Evolutionary conservation across 1,140 invertebrate genomes (phyloP).

Genomic region (honey bee (Apis mellifera)): DNA sequence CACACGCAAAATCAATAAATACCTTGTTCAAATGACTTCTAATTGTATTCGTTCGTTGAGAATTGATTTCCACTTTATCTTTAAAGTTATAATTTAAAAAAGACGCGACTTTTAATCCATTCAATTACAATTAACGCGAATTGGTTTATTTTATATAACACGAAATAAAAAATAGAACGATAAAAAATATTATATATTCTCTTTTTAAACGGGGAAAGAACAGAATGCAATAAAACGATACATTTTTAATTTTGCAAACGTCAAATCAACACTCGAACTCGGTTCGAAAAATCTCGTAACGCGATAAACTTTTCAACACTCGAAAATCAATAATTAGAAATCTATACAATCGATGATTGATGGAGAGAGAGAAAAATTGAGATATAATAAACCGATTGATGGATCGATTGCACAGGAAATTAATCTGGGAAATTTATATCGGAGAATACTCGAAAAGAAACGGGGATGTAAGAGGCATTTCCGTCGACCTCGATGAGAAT

Average conservation of each 20-base stretch:
- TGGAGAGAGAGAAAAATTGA: not conserved
- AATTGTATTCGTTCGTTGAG: not conserved
- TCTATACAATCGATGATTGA: too few relatives aligned
- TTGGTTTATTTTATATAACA: too few relatives aligned
- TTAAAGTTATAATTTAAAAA: not conserved
- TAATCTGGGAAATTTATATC: slow-evolving; percentile 13
- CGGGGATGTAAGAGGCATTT: not conserved
- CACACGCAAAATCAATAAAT: slow-evolving; percentile 57
- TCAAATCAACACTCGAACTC: not conserved
- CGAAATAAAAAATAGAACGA: too few relatives aligned
- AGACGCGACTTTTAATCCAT: not conserved
- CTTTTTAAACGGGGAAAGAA: too few relatives aligned
- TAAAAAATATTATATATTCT: not conserved
- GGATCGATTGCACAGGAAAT: not conserved
- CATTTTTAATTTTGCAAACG: too few relatives aligned
- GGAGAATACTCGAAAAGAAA: not conserved
- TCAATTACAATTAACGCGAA: not conserved
- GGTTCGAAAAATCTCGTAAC: too few relatives aligned
- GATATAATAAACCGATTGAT: slow-evolving; percentile 38
- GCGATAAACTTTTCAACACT: not conserved
- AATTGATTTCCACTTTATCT: not conserved
- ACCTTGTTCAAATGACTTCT: not conserved
- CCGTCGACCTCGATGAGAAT: not conserved
- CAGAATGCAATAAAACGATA: not conserved
- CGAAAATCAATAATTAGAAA: not conserved